Conservation (phyloP, 2,888 invertebrate genomes). For the Campoplex capitator region DNA sequence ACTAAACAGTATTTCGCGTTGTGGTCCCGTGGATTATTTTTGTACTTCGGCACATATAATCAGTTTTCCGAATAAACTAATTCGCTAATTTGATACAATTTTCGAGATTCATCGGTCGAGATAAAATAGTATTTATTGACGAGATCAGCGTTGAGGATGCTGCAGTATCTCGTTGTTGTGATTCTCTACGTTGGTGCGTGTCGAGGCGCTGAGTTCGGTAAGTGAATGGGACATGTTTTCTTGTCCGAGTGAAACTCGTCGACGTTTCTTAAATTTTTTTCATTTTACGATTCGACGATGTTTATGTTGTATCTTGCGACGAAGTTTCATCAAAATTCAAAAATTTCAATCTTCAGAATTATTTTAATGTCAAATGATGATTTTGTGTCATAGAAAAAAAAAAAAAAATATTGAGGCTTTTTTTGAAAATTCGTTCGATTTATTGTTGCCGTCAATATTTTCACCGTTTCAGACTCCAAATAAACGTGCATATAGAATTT, state of each 20-base stretch:
- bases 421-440: no score
- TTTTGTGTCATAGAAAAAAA: no score
- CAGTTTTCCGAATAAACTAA: conserved; percentile 1
- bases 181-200: conserved; percentile 51
- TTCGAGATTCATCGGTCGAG: background rate
- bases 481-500: no score
- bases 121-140: conserved; percentile 13
- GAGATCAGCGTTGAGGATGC: conserved; percentile 47
- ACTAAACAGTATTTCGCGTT: conserved; percentile 59
- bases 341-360: background rate
- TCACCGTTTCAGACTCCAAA: no score
- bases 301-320: background rate
- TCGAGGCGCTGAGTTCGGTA: conserved; percentile 78
- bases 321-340: background rate
- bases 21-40: conserved; percentile 54
- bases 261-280: background rate
- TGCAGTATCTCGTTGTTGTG: conserved; percentile 55
- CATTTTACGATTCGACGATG: background rate
- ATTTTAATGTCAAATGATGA: background rate
- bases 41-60: conserved; percentile 23
- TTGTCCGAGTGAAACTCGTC: background rate
- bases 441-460: no score
- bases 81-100: background rate
- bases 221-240: conserved; percentile 66
- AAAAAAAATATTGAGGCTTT: no score